Conservation (phyloP, 2,888 invertebrate genomes). For the Heliconius sara region DNA sequence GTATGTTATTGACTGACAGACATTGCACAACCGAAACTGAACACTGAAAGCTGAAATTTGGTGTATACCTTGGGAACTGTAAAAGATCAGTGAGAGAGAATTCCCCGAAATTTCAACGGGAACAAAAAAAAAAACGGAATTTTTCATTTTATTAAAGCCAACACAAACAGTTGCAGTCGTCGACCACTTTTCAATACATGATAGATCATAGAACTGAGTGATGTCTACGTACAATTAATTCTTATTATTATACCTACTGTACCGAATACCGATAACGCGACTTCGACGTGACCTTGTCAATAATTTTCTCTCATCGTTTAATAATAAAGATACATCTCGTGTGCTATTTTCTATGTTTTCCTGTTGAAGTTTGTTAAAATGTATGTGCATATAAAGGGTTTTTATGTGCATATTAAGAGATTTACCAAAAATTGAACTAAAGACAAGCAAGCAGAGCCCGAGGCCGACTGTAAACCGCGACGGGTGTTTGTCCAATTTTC, state of each 20-base stretch:
- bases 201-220: background rate
- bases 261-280: constrained; percentile 26
- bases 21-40: background rate
- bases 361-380: constrained; percentile 12
- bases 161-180: background rate
- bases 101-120: background rate
- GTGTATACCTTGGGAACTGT: no score
- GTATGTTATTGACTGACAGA: background rate
- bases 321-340: constrained; percentile 25
- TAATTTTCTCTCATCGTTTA: constrained; percentile 31
- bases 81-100: no score
- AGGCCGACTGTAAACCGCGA: background rate
- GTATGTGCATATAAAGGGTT: background rate
- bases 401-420: background rate
- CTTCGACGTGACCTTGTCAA: constrained; percentile 33
- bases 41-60: background rate
- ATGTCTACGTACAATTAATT: constrained; percentile 23
- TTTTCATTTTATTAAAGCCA: background rate
- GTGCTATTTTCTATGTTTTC: constrained; percentile 16
- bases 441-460: background rate
- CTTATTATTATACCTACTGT: constrained; percentile 6
- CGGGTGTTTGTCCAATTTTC: background rate
- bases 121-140: background rate
- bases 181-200: background rate
- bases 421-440: background rate